Evolutionary conservation across 2,113 vertebrate species (phyloP).

Genomic region (Tragelaphus strepsiceros): DNA sequence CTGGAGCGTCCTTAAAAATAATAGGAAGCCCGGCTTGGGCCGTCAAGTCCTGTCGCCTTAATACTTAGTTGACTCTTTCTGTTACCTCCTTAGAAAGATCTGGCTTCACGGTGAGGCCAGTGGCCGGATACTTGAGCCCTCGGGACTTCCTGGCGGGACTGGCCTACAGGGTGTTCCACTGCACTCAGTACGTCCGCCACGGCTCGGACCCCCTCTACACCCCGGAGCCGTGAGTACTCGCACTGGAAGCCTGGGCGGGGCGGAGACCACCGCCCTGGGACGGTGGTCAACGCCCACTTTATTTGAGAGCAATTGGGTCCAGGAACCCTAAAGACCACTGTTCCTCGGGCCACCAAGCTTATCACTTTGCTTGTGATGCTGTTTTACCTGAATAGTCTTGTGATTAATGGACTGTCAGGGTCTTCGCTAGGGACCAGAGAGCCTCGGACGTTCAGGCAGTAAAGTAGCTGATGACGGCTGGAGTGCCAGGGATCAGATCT

Average conservation of each 20-base stretch:
- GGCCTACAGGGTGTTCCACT: constrained; percentile 97
- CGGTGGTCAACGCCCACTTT: background rate
- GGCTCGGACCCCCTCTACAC: constrained; percentile 98
- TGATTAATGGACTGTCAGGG: constrained; percentile 42
- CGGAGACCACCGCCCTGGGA: accelerated
- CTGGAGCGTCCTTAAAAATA: constrained; percentile 1
- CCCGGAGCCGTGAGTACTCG: constrained; percentile 93
- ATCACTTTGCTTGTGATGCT: constrained; percentile 25
- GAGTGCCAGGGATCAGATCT: background rate
- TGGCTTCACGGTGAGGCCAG: constrained; percentile 94
- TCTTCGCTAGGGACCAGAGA: constrained; percentile 24
- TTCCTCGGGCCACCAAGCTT: background rate
- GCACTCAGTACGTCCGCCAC: constrained; percentile 97
- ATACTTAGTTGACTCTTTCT: constrained; percentile 32
- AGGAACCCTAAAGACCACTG: background rate
- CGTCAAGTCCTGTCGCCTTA: background rate
- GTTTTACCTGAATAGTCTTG: constrained; percentile 35
- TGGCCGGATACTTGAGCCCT: constrained; percentile 96
- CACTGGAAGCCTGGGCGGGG: background rate
- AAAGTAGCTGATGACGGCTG: background rate
- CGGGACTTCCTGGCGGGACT: constrained; percentile 96
- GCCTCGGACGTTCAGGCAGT: background rate
- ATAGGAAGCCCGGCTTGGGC: background rate
- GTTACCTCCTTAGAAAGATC: constrained; percentile 87
- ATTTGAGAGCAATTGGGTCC: background rate